Conservation (phyloP, 1,140 invertebrate species). For the Pseudomyrmex dendroicus region DNA sequence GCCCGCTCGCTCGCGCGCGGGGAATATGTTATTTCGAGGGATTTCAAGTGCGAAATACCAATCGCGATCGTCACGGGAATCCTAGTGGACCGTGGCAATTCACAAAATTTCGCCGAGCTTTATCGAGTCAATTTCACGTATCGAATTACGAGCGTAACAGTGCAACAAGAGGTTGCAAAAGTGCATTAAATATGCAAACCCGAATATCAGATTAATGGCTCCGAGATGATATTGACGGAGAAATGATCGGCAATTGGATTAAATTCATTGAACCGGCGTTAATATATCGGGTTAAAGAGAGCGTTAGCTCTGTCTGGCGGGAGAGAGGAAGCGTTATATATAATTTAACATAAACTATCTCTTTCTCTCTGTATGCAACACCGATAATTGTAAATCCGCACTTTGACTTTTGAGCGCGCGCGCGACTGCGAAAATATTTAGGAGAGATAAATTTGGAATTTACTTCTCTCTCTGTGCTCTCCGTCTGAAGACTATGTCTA, state of each 20-base stretch:
- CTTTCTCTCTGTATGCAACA: background rate
- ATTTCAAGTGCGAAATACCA: constrained; percentile 18
- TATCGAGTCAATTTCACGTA: constrained; percentile 36
- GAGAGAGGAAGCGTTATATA: constrained; percentile 2
- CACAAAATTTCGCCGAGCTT: constrained; percentile 50
- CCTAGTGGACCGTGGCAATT: constrained; percentile 38
- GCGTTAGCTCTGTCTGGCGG: background rate
- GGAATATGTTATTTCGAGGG: constrained; percentile 39
- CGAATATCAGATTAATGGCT: constrained; percentile 42
- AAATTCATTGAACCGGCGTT: constrained; percentile 13
- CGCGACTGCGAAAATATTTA: background rate
- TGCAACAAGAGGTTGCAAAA: constrained; percentile 14
- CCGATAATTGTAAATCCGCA: background rate
- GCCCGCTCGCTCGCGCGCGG: background rate
- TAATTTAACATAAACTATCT: constrained; percentile 17
- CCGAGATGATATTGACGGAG: constrained; percentile 18
- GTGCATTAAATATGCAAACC: constrained; percentile 29
- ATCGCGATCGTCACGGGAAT: constrained; percentile 31
- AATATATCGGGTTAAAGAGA: constrained; percentile 34
- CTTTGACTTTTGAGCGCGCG: background rate
- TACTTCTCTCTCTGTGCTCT: too few relatives aligned
- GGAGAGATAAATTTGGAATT: constrained; percentile 2
- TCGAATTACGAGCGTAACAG: constrained; percentile 40
- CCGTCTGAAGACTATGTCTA: background rate
- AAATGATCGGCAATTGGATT: constrained; percentile 14